Conservation (phyloP, 2,888 invertebrate genomes). For the Hirtodrosophila trivittata region DNA sequence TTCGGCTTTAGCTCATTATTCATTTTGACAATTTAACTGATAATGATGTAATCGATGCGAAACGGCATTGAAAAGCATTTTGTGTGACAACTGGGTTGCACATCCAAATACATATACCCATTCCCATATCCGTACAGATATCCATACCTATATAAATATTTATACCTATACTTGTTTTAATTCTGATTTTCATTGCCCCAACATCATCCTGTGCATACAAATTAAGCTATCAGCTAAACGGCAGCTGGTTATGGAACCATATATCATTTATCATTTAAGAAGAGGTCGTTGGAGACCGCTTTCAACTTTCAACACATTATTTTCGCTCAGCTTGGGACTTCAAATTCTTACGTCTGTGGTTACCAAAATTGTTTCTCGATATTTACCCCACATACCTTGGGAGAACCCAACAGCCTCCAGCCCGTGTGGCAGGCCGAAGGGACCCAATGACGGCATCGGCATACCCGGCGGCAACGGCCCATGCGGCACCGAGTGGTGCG, state of each 20-base stretch:
- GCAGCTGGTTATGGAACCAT: too few relatives aligned
- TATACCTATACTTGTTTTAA: background rate
- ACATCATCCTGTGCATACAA: slow-evolving; percentile 52
- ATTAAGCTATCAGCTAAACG: slow-evolving; percentile 76
- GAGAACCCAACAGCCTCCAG: slow-evolving; percentile 84
- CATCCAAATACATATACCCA: slow-evolving; percentile 7
- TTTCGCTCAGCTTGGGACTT: slow-evolving; percentile 7
- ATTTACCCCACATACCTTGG: slow-evolving; percentile 85
- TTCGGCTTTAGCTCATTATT: slow-evolving; percentile 77
- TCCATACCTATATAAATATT: background rate
- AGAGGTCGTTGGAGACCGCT: background rate
- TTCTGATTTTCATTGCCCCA: background rate
- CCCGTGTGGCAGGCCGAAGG: slow-evolving; percentile 84
- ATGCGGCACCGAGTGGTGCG: slow-evolving; percentile 83
- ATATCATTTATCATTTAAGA: slow-evolving; percentile 28
- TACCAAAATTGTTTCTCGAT: slow-evolving; percentile 80
- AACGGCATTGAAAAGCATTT: slow-evolving; percentile 74
- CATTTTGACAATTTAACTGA: slow-evolving; percentile 84
- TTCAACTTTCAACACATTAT: slow-evolving; percentile 66
- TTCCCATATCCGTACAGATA: background rate
- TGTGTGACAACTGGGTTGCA: slow-evolving; percentile 51
- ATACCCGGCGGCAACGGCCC: slow-evolving; percentile 84
- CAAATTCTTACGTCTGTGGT: slow-evolving; percentile 17
- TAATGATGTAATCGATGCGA: slow-evolving; percentile 82
- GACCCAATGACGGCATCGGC: slow-evolving; percentile 84